phyloP scores from a whole-genome alignment of 2,888 invertebrate genomes.

The Melolontha melolontha region DNA sequence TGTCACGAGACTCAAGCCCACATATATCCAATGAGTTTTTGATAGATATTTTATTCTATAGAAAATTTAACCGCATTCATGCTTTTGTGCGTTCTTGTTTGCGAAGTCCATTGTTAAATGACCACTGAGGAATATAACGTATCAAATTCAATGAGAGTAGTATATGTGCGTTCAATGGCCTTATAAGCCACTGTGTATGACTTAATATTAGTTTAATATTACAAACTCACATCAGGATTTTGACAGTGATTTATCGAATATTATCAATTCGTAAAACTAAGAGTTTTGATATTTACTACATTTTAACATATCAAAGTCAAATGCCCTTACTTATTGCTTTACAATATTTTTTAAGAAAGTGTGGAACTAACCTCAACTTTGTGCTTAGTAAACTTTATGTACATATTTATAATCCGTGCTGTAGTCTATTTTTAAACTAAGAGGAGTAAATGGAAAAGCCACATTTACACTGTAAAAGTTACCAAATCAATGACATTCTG shows the following conservation, averaged over 20 bases:
- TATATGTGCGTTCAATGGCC: not conserved
- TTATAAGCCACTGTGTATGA: constrained; percentile 9
- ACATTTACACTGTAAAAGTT: too few species aligned
- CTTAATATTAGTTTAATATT: constrained; percentile 17
- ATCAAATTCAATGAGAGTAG: constrained; percentile 32
- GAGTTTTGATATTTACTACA: too few species aligned
- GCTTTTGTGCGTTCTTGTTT: constrained; percentile 30
- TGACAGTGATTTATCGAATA: constrained; percentile 3
- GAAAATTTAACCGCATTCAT: constrained; percentile 50
- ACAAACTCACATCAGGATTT: not conserved
- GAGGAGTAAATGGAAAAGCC: too few species aligned
- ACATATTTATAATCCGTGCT: too few species aligned
- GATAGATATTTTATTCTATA: constrained; percentile 54
- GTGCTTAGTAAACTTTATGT: too few species aligned
- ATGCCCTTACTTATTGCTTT: too few species aligned
- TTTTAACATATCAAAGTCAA: too few species aligned
- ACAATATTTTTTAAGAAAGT: too few species aligned
- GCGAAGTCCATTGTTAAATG: constrained; percentile 31
- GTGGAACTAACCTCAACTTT: too few species aligned
- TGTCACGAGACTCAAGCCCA: constrained; percentile 47
- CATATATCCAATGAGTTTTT: constrained; percentile 50
- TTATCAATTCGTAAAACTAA: too few species aligned
- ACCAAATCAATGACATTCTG: too few species aligned
- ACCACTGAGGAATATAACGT: constrained; percentile 32
- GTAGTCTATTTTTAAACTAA: too few species aligned